These are phyloP conservation scores for Sialis lutaria DNA, from an alignment of 2,888 invertebrate species.

Conservation along the genomic window DNA sequence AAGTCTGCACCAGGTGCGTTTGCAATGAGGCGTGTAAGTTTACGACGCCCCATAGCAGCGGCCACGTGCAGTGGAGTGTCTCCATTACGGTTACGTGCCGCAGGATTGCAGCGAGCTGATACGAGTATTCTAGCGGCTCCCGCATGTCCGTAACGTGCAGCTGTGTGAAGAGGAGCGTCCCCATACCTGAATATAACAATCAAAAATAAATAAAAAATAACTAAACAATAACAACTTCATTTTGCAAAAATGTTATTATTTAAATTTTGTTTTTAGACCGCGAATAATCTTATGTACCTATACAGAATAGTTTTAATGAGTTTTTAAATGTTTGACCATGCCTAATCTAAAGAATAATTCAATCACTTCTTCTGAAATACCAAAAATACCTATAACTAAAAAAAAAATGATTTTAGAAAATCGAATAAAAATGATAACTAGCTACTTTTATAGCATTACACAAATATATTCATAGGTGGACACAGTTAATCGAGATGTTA, in stretches of 20 bases:
- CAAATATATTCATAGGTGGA: no score
- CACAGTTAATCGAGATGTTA: no score
- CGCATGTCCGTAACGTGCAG: constrained; percentile 90
- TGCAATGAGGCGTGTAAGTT: constrained; percentile 75
- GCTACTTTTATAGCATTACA: no score
- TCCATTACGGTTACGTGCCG: constrained; percentile 88
- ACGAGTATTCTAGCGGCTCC: constrained; percentile 88
- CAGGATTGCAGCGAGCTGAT: constrained; percentile 71
- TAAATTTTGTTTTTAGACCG: background rate
- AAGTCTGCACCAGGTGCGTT: constrained; percentile 56
- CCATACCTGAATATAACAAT: constrained; percentile 44
- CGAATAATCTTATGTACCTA: background rate
- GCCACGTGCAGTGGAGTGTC: constrained; percentile 90
- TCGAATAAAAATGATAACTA: no score
- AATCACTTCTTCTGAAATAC: no score
- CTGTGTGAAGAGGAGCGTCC: constrained; percentile 86
- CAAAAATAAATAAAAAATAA: background rate
- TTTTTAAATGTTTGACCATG: no score
- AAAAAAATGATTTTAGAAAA: no score
- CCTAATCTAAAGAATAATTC: no score
- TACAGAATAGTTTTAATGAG: no score
- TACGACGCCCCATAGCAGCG: constrained; percentile 82
- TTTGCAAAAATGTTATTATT: background rate
- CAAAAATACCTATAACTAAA: no score
- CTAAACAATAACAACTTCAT: background rate